Base-by-base conservation (phyloP, 1,140 invertebrate genomes). In the Apis dorsata region DNA sequence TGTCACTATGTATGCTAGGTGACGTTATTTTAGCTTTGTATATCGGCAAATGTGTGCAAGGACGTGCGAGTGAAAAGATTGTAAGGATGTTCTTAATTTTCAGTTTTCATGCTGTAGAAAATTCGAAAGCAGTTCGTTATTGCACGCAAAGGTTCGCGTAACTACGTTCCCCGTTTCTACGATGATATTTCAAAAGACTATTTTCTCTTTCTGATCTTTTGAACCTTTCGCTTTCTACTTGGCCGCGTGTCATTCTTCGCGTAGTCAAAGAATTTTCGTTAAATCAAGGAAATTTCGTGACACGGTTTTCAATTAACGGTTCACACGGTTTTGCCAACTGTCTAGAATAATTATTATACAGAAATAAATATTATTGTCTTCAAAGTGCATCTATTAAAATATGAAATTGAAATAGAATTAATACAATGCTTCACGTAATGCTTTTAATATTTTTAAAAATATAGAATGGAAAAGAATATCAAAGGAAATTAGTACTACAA, bases 1-100 rank as follows among this genome's bases (percentile, higher is more conserved):
- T 44, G 34, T 44, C 34, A 7, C 34, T 44, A 7, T 44, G 5
- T 0, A 7, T 7, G 4, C 5, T 44, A 44, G 2, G 34, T 44
- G 34, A 44, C 34, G 34, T 44, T 44, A 44, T 7, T 44, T 44
- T 44, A 44, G 34, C 34, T 44, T 44, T 44, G 34, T 44, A 7
- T 44, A 44, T 5, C 0, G 34, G 34, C 34, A 44, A 44, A 44
- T 7, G 34, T 44, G 34, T 44, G 34, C 5, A 44, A 44, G 17
- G 9, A 34, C 53, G 0, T 13, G 5, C 21, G 57, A 17, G 15
- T 1, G 55, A 59, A 13, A 21, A 24, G 49, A 24, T n/a, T 74
- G 9, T 53, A 62, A 62, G 59, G 34, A 49, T 53, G 77, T 63
- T 34, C 57, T 71, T 53, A 71, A 71, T 81, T 74, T 63, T 73